Evolutionary conservation across 2,888 invertebrate species (phyloP).

Genomic region (Pheosia gnoma): DNA sequence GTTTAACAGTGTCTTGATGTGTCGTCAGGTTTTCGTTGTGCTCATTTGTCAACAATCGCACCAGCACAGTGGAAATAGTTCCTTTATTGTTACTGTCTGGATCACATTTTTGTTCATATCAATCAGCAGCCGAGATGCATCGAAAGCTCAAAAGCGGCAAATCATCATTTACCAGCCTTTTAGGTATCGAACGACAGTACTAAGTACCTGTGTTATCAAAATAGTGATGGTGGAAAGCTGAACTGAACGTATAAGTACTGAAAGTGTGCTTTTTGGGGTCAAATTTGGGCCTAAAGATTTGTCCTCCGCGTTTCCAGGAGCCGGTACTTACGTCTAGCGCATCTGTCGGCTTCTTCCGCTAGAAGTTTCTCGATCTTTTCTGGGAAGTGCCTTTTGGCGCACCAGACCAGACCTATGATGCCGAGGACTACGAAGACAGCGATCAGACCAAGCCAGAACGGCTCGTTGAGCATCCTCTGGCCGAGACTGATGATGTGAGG

Average conservation of each 20-base stretch:
- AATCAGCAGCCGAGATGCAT: neutral
- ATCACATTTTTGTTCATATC: no score
- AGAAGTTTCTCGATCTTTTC: conserved; percentile 93
- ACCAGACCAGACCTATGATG: conserved; percentile 91
- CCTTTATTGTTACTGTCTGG: no score
- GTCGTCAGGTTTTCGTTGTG: no score
- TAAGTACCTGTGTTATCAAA: conserved; percentile 1
- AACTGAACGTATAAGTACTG: conserved; percentile 36
- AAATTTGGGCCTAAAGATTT: conserved; percentile 62
- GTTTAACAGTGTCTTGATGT: no score
- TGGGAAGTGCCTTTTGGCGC: conserved; percentile 93
- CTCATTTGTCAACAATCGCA: no score
- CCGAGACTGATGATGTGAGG: conserved; percentile 84
- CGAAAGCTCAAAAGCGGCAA: neutral
- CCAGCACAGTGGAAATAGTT: no score
- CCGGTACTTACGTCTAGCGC: conserved; percentile 85
- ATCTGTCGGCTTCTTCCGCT: conserved; percentile 90
- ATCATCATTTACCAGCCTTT: neutral
- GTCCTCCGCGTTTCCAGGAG: conserved; percentile 47
- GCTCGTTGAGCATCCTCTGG: conserved; percentile 92
- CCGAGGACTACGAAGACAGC: conserved; percentile 92
- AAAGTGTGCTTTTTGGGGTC: conserved; percentile 43
- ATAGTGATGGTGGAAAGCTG: conserved; percentile 42
- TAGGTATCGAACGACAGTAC: neutral
- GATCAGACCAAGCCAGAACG: conserved; percentile 95